Percentiles rank a stretch among this genome's conserved stretches.
These are phyloP conservation scores for Drosophila lutescens DNA, from an alignment of 2,888 invertebrate genomes.

Conservation along the genomic window DNA sequence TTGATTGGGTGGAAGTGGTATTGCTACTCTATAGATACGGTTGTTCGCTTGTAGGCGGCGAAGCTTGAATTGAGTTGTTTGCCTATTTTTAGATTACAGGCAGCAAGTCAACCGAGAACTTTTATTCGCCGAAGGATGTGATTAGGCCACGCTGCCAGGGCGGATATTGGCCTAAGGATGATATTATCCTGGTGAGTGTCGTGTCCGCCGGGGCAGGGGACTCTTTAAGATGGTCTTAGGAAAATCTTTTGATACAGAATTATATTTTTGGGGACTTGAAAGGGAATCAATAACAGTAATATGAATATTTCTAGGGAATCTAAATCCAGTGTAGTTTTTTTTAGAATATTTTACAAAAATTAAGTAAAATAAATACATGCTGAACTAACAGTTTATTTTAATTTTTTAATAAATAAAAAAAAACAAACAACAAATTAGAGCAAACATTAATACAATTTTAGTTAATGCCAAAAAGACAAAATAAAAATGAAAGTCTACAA, in stretches of 20 bases:
- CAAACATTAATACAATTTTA: no score
- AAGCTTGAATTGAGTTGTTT: constrained; percentile 34
- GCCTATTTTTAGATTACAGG: constrained; percentile 35
- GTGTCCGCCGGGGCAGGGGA: not conserved
- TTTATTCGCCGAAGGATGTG: constrained; percentile 8
- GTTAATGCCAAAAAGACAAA: no score
- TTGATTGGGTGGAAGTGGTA: constrained; percentile 35
- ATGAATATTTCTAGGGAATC: not conserved
- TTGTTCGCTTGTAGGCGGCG: constrained; percentile 25
- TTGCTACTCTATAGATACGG: not conserved
- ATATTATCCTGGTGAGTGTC: not conserved
- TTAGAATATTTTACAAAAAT: no score
- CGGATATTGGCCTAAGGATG: constrained; percentile 26
- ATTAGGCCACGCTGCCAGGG: constrained; percentile 16
- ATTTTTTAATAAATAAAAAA: no score
- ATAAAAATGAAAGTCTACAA: no score
- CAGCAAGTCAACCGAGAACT: constrained; percentile 19
- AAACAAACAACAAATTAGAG: no score
- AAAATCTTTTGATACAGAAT: not conserved
- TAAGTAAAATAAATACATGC: no score
- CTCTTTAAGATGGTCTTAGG: not conserved
- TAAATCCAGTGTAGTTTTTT: no score
- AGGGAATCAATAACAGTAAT: not conserved
- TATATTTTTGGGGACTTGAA: not conserved
- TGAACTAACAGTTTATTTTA: no score